phyloP scores from a whole-genome alignment of 2,797 vertebrate species.

The Sebastes jordani region DNA sequence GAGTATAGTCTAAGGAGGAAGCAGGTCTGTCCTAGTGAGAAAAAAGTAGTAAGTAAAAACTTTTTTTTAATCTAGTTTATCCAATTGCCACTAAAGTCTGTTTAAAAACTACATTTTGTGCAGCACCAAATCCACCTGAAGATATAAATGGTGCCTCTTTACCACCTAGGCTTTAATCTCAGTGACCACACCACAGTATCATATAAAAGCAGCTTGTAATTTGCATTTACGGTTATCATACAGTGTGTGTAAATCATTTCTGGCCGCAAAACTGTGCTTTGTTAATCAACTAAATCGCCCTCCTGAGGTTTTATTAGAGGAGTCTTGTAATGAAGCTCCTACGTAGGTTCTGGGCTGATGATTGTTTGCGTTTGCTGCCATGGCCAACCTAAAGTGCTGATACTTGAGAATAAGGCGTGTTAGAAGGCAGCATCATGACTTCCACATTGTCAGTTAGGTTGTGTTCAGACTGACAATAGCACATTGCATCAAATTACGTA shows the following conservation, averaged over 20 bases:
- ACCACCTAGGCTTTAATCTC: not conserved
- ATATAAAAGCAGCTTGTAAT: constrained; percentile 14
- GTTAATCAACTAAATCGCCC: constrained; percentile 33
- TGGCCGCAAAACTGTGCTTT: constrained; percentile 5
- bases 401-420: not conserved
- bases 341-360: not conserved
- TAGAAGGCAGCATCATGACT: not conserved
- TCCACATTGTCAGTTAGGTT: not conserved
- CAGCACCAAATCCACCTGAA: not conserved
- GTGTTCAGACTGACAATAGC: not conserved
- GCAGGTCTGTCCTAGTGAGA: not conserved
- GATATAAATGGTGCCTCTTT: not conserved
- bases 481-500: not conserved
- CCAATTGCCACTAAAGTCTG: not conserved
- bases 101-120: not conserved
- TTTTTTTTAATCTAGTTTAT: not conserved
- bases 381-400: not conserved
- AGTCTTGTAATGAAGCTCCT: constrained; percentile 17
- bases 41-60: not conserved
- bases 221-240: not conserved
- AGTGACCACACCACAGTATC: not conserved
- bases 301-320: constrained; percentile 42
- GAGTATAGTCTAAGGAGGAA: not conserved
- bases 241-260: constrained; percentile 17
- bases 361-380: constrained; percentile 46